Evolutionary conservation across 2,113 vertebrate genomes (phyloP).

Genomic region (Pogona vitticeps): DNA sequence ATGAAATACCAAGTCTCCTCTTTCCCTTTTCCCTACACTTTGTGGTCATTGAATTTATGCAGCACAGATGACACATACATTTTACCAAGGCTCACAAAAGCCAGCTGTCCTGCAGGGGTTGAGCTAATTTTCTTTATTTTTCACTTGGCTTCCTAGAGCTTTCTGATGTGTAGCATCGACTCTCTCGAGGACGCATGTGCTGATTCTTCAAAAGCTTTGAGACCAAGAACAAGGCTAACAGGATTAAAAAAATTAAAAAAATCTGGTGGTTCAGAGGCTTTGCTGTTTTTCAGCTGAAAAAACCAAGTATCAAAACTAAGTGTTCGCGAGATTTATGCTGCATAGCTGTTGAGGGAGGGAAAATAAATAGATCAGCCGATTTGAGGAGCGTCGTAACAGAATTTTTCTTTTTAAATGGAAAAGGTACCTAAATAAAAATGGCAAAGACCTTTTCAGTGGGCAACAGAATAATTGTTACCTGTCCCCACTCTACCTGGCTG

Average conservation of each 20-base stretch:
- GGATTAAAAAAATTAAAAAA: neutral
- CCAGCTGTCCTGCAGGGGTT: neutral
- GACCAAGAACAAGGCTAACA: neutral
- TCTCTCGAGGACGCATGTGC: neutral
- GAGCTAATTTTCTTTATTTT: neutral
- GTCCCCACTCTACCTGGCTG: neutral
- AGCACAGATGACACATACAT: neutral
- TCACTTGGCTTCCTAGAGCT: neutral
- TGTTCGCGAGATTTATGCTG: neutral
- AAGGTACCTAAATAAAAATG: neutral
- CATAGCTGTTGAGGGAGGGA: neutral
- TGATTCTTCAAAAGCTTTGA: constrained; percentile 11
- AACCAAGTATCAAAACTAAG: neutral
- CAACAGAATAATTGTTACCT: neutral
- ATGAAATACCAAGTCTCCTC: no score
- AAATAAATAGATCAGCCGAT: neutral
- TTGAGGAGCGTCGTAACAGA: neutral
- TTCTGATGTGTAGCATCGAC: constrained; percentile 2
- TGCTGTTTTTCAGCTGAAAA: neutral
- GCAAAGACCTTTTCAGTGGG: neutral
- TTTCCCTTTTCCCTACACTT: no score
- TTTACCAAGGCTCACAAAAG: neutral
- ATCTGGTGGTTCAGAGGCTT: neutral
- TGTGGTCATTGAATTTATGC: neutral
- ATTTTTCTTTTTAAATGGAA: neutral